Evolutionary conservation across 2,888 invertebrate genomes (phyloP), one percentile per base, ranked within the genome.

Genomic region (Sabellastarte sp.): DNA sequence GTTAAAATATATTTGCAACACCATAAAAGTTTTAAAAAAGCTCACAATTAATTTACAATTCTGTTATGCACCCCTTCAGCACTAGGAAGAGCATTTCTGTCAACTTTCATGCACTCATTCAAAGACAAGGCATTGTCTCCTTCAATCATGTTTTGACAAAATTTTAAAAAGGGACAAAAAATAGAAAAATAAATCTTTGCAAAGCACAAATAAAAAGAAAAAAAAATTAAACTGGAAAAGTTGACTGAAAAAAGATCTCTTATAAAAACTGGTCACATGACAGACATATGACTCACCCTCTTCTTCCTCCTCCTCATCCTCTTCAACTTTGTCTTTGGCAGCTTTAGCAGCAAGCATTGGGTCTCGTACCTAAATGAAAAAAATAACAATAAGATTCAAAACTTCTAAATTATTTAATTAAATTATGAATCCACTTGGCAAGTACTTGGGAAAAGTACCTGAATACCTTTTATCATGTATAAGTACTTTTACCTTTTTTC

Each of bases 241-340:
- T 24, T 57, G 57, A 28, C 28, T 57, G 15, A 57, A 57, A 10
- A 30, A 10, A 26, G 31, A 57, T 10, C 3, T 28, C n/a, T 26
- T 10, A 57, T 28, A 30, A 30, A 29, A 10, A 30, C 10, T 10
- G 57, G 57, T 26, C 30, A 60, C 1, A 24, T 24, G n/a, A n/a
- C n/a, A n/a, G n/a, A n/a, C n/a, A 26, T 26, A 20, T 2, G 41
- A 4, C 20, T 30, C 59, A 60, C 60, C 63, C 4, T 60, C 53
- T 53, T n/a, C 30, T 15, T 61, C 64, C 20, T 69, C 65, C 10
- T 67, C 69, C 15, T 66, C 69, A 2, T 69, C 64, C 4, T 69
- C 66, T n/a, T 66, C 66, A 15, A 15, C 41, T 41, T 41, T 41
- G 10, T 41, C 41, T 41, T 41, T 41, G 41, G 10, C 41, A 20